Evolutionary conservation across 2,113 vertebrate species (phyloP).

Genomic region (Emydura subglobosa): DNA sequence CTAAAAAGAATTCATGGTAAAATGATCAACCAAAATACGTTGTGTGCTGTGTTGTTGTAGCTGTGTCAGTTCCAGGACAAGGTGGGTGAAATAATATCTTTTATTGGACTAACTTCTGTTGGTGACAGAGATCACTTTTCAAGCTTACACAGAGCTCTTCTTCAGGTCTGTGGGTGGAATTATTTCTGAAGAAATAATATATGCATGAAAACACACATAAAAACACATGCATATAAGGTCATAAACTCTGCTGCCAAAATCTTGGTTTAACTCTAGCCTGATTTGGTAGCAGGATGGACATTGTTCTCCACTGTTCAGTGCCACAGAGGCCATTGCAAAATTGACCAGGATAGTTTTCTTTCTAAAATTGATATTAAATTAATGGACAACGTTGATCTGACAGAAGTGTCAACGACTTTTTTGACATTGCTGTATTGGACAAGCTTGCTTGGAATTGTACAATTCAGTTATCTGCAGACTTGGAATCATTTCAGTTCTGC

Average conservation of each 20-base stretch:
- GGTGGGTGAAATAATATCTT: not conserved
- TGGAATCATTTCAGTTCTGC: slow-evolving; percentile 15
- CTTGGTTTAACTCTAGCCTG: slow-evolving; percentile 14
- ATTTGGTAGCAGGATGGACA: slow-evolving; percentile 34
- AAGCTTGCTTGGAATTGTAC: slow-evolving; percentile 8
- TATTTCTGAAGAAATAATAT: slow-evolving; percentile 15
- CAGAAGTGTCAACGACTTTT: not conserved
- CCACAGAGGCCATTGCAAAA: slow-evolving; percentile 44
- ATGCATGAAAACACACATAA: not conserved
- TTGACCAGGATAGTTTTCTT: slow-evolving; percentile 35
- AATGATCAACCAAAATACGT: slow-evolving; percentile 51
- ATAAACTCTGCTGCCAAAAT: not conserved
- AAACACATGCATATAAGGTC: not conserved
- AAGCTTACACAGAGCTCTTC: not conserved
- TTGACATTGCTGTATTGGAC: slow-evolving; percentile 16
- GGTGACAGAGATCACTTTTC: not conserved
- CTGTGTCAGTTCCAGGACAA: slow-evolving; percentile 31
- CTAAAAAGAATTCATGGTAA: slow-evolving; percentile 67
- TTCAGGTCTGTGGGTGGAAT: not conserved
- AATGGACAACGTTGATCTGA: slow-evolving; percentile 30
- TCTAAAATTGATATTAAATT: slow-evolving; percentile 38
- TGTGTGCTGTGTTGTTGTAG: slow-evolving; percentile 12
- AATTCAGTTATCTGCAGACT: not conserved
- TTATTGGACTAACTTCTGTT: not conserved
- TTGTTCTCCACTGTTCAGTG: slow-evolving; percentile 23